Conservation (phyloP, 1,140 invertebrate species). For the Heliconius hewitsoni region DNA sequence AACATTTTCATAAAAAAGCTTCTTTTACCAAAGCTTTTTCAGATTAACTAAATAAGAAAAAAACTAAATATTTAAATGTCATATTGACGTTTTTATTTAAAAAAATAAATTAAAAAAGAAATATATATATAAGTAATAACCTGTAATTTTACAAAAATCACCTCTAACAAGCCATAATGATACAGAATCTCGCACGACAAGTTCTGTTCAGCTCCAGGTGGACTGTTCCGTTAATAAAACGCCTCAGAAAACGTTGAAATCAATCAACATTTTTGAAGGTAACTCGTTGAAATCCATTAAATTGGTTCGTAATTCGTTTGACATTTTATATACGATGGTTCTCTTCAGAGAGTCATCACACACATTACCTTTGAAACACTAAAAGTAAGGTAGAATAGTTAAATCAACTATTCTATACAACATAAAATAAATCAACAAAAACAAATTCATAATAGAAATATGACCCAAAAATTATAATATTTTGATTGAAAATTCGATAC, state of each 20-base stretch:
- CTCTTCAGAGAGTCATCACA: too few relatives aligned
- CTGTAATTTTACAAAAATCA: conserved; percentile 10
- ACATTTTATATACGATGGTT: background rate
- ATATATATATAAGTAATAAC: background rate
- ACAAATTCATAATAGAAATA: too few relatives aligned
- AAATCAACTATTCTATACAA: too few relatives aligned
- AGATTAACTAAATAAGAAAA: too few relatives aligned
- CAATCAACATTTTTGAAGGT: conserved; percentile 79
- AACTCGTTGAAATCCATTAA: conserved; percentile 49
- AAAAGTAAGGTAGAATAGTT: too few relatives aligned
- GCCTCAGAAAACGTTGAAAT: conserved; percentile 78
- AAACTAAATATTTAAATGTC: too few relatives aligned
- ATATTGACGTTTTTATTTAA: background rate
- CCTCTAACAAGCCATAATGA: conserved; percentile 35
- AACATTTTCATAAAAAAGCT: too few relatives aligned
- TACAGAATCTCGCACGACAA: conserved; percentile 58
- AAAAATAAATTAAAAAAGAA: background rate
- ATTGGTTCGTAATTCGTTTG: conserved; percentile 2
- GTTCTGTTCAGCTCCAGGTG: conserved; percentile 57
- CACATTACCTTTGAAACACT: too few relatives aligned
- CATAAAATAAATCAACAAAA: too few relatives aligned
- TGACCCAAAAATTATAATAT: too few relatives aligned
- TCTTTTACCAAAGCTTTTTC: too few relatives aligned
- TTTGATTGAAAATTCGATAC: too few relatives aligned
- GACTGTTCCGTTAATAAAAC: conserved; percentile 65